phyloP scores from a whole-genome alignment of 2,888 invertebrate species.

The Carpatolechia fugitivella region DNA sequence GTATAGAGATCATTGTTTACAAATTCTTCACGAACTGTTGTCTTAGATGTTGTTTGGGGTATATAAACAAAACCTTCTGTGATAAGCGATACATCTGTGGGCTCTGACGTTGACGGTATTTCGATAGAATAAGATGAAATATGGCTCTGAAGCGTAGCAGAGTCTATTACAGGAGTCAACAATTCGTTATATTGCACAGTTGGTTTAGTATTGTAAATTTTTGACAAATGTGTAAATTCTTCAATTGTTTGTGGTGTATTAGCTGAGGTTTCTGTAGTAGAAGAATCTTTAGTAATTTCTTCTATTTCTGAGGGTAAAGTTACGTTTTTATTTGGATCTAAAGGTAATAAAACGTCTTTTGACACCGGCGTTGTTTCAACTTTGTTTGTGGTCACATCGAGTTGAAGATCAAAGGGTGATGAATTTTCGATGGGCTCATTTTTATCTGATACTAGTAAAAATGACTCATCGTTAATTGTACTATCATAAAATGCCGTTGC shows the following conservation, averaged over 20 bases:
- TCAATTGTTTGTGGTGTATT: neutral
- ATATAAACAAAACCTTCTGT: neutral
- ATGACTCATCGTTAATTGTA: too few relatives aligned
- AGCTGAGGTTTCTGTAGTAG: neutral
- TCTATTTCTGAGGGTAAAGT: too few relatives aligned
- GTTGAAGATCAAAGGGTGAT: neutral
- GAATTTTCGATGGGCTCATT: too few relatives aligned
- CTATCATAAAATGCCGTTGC: too few relatives aligned
- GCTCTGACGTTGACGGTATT: neutral
- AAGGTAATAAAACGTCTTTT: neutral
- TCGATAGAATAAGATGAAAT: neutral
- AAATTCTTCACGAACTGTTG: neutral
- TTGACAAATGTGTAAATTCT: neutral
- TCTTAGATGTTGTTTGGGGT: neutral
- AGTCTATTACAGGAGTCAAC: neutral
- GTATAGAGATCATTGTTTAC: neutral
- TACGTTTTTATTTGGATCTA: too few relatives aligned
- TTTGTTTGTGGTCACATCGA: conserved; percentile 28
- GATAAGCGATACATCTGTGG: neutral
- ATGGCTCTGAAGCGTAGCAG: neutral
- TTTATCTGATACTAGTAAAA: too few relatives aligned
- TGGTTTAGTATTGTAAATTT: neutral
- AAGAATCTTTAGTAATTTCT: neutral
- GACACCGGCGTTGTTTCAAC: conserved; percentile 6
- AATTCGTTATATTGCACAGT: neutral